Evolutionary conservation across 2,113 vertebrate genomes (phyloP).

Genomic region (Chaetorhynchus papuensis): DNA sequence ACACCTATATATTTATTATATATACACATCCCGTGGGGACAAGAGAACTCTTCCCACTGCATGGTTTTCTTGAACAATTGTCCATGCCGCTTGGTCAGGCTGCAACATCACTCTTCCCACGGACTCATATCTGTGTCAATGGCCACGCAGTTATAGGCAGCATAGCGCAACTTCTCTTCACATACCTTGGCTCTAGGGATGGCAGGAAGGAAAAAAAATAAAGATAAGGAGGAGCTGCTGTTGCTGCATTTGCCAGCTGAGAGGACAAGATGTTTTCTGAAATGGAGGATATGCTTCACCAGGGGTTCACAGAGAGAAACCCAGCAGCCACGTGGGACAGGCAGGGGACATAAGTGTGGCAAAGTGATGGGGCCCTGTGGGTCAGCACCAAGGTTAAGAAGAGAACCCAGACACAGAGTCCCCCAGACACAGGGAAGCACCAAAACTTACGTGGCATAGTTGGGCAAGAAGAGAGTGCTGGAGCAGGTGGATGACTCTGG

Average conservation of each 20-base stretch:
- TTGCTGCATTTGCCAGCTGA: background rate
- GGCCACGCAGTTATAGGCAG: conserved; percentile 96
- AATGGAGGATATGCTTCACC: background rate
- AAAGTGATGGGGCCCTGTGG: background rate
- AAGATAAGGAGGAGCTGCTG: background rate
- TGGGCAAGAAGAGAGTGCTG: conserved; percentile 93
- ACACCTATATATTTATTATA: conserved; percentile 54
- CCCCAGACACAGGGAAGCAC: background rate
- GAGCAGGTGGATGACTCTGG: conserved; percentile 96
- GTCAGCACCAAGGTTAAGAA: background rate
- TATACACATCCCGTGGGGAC: background rate
- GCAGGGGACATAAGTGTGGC: background rate
- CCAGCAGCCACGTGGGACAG: background rate
- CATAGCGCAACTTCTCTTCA: conserved; percentile 95
- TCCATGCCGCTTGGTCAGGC: background rate
- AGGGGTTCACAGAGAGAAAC: background rate
- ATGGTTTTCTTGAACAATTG: background rate
- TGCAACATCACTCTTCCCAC: conserved; percentile 87
- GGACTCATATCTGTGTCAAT: conserved; percentile 98
- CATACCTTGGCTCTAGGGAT: conserved; percentile 87
- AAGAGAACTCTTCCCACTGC: background rate
- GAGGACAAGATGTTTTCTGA: background rate
- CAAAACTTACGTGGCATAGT: conserved; percentile 85
- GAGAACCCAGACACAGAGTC: background rate
- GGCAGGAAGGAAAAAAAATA: background rate